Base-by-base conservation (phyloP, 2,888 invertebrate species). In the Cosmia trapezina region DNA sequence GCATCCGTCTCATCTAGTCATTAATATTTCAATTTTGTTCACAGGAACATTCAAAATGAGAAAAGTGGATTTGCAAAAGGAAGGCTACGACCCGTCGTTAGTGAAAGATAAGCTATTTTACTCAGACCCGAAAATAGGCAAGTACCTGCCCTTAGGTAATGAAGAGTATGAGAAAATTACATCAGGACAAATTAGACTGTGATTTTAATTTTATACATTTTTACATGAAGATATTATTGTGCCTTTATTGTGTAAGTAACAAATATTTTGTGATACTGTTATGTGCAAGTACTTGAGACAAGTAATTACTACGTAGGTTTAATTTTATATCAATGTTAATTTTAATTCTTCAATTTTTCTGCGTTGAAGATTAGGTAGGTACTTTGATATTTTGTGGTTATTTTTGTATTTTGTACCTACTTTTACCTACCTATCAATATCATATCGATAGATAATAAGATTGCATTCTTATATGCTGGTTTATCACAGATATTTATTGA, bases 41-140 rank as follows among this genome's bases (percentile, higher is more conserved):
- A 59, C 95, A 98, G 99, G 99, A 73, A 99, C 99, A 9, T 99
- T 98, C 93, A 99, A 99, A 95, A 95, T 99, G 92, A 98, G 98
- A 93, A 99, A 99, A 94, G 97, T 98, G 14, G 98, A 99, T 91
- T 96, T 99, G 59, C 98, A 99, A 91, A 98, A 98, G 77, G 98
- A 99, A 87, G 99, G 98, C 14, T 99, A 97, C 92, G 97, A 99
- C 91, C 97, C 98, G 1, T 94, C 95, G 19, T 90, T 95, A 73
- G 96, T 98, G 65, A 97, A 96, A 81, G 99, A 99, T 91, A 97
- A 97, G 87, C 89, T 99, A 51, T 99, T 97, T 95, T 99, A 98
- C 91, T 95, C 98, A 89, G 97, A 98, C 86, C 89, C 96, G 4
- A 97, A 97, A 89, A 91, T 94, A 61, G 98, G 98, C 56, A 96